A percentile compares a stretch with the other conserved stretches of the same genome.
phyloP scores from a whole-genome alignment of 2,888 invertebrate genomes.

The Oligia fasciuncula region DNA sequence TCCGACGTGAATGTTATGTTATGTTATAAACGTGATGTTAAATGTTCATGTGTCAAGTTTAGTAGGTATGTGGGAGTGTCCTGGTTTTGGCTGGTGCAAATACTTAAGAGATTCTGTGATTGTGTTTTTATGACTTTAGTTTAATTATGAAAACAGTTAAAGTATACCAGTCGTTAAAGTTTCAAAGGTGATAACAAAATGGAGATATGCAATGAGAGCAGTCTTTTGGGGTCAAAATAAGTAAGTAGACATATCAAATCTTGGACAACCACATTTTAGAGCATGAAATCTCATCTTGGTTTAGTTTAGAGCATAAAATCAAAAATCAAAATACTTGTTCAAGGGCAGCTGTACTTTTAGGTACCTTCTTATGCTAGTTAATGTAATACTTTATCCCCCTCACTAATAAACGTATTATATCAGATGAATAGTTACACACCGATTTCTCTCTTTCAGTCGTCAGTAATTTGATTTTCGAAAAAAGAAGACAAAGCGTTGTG shows the following conservation, averaged over 20 bases:
- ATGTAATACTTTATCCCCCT: no score
- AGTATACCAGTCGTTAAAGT: background rate
- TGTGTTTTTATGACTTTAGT: conserved; percentile 16
- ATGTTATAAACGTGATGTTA: conserved; percentile 17
- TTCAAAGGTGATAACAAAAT: background rate
- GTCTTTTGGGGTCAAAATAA: background rate
- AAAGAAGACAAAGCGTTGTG: no score
- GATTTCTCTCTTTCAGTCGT: no score
- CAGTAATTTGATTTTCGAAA: no score
- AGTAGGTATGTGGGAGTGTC: background rate
- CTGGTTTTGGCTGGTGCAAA: background rate
- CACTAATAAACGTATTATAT: no score
- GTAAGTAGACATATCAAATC: background rate
- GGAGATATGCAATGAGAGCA: no score
- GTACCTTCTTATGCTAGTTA: background rate
- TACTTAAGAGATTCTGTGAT: conserved; percentile 7
- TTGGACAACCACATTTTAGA: background rate
- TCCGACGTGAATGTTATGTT: conserved; percentile 15
- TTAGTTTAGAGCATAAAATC: background rate
- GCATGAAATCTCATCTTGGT: background rate
- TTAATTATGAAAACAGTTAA: background rate
- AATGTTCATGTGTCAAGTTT: conserved; percentile 2
- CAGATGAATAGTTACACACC: no score
- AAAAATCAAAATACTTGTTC: background rate
- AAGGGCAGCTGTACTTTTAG: background rate